These are phyloP conservation scores for Dendrocopos noguchii DNA, from an alignment of 2,113 vertebrate species.

Conservation along the genomic window DNA sequence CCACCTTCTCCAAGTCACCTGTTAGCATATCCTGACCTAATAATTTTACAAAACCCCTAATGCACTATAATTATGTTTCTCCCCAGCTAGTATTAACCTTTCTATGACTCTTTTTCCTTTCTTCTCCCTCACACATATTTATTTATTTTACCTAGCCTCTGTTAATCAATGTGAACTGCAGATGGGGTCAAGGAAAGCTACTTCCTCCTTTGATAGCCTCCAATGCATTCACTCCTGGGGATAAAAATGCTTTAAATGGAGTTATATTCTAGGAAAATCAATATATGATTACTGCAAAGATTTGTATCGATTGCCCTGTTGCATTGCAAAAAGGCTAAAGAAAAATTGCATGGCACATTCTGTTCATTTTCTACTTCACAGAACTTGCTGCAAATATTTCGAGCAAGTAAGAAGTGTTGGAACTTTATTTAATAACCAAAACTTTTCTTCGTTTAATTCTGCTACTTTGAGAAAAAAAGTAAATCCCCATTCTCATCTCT, in stretches of 20 bases:
- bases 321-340: conserved; percentile 85
- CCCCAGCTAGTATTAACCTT: conserved; percentile 86
- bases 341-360: conserved; percentile 75
- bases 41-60: conserved; percentile 88
- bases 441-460: conserved; percentile 67
- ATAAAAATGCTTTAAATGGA: conserved; percentile 94
- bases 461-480: conserved; percentile 26
- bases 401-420: conserved; percentile 47
- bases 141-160: conserved; percentile 82
- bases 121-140: conserved; percentile 65
- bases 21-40: conserved; percentile 86
- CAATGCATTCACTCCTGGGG: conserved; percentile 84
- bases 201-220: conserved; percentile 89
- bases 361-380: conserved; percentile 67
- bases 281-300: conserved; percentile 96
- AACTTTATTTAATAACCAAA: conserved; percentile 69
- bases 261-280: conserved; percentile 93
- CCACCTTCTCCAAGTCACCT: conserved; percentile 76
- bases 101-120: conserved; percentile 79
- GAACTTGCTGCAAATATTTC: conserved; percentile 66
- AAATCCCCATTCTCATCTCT: not conserved
- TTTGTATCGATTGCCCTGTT: conserved; percentile 87
- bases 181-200: conserved; percentile 88
- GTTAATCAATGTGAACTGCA: conserved; percentile 95
- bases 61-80: conserved; percentile 87